Evolutionary conservation across 2,888 invertebrate species (phyloP).

Genomic region (Hirtodrosophila alboralis): DNA sequence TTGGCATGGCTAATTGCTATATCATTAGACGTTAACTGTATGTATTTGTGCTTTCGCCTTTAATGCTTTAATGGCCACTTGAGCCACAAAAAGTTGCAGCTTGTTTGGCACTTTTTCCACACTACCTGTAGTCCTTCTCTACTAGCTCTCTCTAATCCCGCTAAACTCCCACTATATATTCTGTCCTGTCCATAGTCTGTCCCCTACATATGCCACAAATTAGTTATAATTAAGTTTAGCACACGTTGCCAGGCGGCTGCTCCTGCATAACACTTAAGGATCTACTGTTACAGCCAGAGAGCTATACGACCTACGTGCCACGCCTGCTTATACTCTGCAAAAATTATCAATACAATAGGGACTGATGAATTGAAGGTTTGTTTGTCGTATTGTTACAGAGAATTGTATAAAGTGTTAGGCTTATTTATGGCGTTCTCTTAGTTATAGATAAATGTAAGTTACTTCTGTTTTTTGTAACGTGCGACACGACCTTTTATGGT

Average conservation of each 20-base stretch:
- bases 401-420: no score
- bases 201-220: conserved; percentile 70
- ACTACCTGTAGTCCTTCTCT: conserved; percentile 27
- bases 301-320: conserved; percentile 55
- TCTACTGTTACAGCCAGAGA: conserved; percentile 52
- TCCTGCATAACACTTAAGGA: conserved; percentile 63
- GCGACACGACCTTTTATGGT: no score
- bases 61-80: conserved; percentile 76
- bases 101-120: conserved; percentile 58
- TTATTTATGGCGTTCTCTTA: no score
- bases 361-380: background rate
- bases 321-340: conserved; percentile 40
- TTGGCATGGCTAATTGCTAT: conserved; percentile 57
- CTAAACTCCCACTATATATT: background rate
- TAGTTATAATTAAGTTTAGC: conserved; percentile 77
- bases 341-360: background rate
- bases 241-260: conserved; percentile 56
- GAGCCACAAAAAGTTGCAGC: conserved; percentile 62
- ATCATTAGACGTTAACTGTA: conserved; percentile 39
- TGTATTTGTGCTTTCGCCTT: conserved; percentile 34
- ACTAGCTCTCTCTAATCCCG: background rate
- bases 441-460: no score
- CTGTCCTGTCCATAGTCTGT: conserved; percentile 4
- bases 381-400: background rate
- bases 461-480: no score